phyloP scores from a whole-genome alignment of 2,888 invertebrate genomes.

The Acrocera orbiculus region DNA sequence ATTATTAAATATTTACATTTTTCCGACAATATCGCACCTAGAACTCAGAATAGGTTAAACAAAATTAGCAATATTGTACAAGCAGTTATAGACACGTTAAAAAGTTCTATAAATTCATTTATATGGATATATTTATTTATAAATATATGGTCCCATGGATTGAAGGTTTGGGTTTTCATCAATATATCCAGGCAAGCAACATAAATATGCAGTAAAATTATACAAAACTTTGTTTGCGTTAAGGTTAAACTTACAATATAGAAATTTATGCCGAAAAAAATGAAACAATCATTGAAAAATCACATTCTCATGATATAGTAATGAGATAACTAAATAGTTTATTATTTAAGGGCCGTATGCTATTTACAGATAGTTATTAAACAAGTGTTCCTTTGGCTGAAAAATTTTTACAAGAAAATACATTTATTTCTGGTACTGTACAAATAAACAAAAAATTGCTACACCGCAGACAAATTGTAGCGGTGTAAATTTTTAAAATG shows the following conservation, averaged over 20 bases:
- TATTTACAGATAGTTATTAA: conserved; percentile 19
- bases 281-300: conserved; percentile 7
- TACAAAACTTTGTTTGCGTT: conserved; percentile 19
- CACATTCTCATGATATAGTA: conserved; percentile 10
- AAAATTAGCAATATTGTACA: no score
- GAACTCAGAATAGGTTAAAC: no score
- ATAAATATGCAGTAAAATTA: conserved; percentile 20
- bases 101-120: no score
- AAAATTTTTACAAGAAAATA: not conserved
- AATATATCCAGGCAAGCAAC: conserved; percentile 12
- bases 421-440: not conserved
- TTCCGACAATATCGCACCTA: no score
- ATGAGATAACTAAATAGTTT: not conserved
- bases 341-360: conserved; percentile 11
- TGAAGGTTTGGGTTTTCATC: no score
- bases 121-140: no score
- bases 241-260: conserved; percentile 19
- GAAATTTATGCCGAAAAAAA: conserved; percentile 15
- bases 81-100: no score
- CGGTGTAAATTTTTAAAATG: conserved; percentile 16
- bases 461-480: conserved; percentile 13
- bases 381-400: conserved; percentile 14
- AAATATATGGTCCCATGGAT: no score
- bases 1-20: no score
- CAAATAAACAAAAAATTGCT: not conserved